phyloP scores from a whole-genome alignment of 2,888 invertebrate species.

The Eucera pruinosa region DNA sequence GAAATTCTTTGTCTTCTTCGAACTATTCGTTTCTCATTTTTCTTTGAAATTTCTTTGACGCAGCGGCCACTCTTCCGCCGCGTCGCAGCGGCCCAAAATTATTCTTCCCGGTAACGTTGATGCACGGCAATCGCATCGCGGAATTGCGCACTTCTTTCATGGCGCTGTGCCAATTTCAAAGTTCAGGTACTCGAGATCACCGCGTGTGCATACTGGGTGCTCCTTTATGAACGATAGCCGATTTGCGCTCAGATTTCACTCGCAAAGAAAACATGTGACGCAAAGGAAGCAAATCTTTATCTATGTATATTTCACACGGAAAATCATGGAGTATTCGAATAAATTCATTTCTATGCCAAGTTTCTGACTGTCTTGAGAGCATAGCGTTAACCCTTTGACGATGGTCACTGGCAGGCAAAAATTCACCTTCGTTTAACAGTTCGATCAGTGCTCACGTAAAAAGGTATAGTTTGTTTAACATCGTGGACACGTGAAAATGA shows the following conservation, averaged over 20 bases:
- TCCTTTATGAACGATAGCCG: slow-evolving; percentile 17
- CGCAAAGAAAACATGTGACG: no score
- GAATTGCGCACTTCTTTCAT: slow-evolving; percentile 70
- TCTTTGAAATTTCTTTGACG: slow-evolving; percentile 30
- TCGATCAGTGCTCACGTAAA: no score
- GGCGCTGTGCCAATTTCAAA: slow-evolving; percentile 69
- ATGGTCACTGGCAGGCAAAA: no score
- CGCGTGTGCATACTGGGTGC: slow-evolving; percentile 13
- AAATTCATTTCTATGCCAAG: no score
- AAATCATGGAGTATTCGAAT: no score
- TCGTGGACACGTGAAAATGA: no score
- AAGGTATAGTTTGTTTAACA: no score
- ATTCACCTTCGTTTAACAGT: no score
- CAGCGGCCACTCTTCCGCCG: slow-evolving; percentile 18
- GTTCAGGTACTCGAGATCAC: slow-evolving; percentile 59
- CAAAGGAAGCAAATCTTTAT: no score
- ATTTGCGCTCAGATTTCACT: not conserved
- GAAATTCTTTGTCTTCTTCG: slow-evolving; percentile 11
- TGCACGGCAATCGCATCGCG: slow-evolving; percentile 39
- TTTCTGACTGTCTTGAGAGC: no score
- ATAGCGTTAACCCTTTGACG: no score
- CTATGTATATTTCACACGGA: no score
- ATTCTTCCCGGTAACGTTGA: slow-evolving; percentile 69
- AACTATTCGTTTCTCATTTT: not conserved
- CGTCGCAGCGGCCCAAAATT: slow-evolving; percentile 64